These are phyloP conservation scores for Cataglyphis hispanica DNA, from an alignment of 1,140 invertebrate species.

Conservation along the genomic window DNA sequence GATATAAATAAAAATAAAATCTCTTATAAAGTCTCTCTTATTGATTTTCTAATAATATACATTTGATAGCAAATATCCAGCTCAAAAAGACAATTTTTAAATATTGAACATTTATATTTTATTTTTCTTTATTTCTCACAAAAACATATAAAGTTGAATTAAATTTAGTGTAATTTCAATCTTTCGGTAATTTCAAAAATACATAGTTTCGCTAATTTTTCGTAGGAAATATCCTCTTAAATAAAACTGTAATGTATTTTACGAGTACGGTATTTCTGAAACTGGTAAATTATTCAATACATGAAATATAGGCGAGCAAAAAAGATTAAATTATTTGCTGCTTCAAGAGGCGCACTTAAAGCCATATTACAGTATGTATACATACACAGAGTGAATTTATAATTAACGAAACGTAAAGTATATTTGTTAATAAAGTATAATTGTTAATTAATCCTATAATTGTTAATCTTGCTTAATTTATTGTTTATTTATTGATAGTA, in stretches of 20 bases:
- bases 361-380: background rate
- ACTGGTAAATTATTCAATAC: conserved; percentile 31
- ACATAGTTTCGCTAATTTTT: background rate
- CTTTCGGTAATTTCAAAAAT: background rate
- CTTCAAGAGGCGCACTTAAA: background rate
- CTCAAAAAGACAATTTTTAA: background rate
- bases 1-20: too few relatives aligned
- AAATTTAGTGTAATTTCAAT: background rate
- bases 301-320: conserved; percentile 37
- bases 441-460: too few relatives aligned
- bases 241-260: background rate
- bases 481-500: background rate
- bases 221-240: background rate
- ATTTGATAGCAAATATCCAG: background rate
- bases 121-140: background rate
- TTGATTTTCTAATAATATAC: background rate
- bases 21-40: background rate
- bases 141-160: background rate
- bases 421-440: background rate
- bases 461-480: conserved; percentile 23
- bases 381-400: conserved; percentile 19
- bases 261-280: background rate
- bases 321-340: conserved; percentile 35
- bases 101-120: background rate
- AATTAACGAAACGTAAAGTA: background rate